These are phyloP conservation scores for Streptopelia turtur DNA, from an alignment of 2,797 vertebrate genomes.

Conservation along the genomic window DNA sequence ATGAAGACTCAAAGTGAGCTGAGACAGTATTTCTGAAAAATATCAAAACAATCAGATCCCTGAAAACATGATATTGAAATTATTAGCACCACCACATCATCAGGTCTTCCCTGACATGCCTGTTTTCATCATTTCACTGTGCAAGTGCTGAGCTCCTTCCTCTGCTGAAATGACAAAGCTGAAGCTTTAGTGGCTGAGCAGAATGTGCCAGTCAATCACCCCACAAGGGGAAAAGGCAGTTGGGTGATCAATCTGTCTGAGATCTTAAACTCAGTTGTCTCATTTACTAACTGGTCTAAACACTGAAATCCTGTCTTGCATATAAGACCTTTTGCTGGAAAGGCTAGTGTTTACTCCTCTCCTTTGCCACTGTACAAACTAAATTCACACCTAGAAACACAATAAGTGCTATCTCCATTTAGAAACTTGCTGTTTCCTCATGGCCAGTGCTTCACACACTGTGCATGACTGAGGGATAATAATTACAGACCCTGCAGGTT, in stretches of 20 bases:
- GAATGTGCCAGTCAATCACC: not conserved
- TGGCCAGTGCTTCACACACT: not conserved
- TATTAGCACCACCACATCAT: not conserved
- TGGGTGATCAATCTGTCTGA: rapidly evolving
- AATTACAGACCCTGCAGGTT: not conserved
- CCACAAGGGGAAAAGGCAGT: not conserved
- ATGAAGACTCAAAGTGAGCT: not conserved
- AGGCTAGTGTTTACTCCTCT: not conserved
- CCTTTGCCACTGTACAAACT: not conserved
- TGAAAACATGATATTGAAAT: not conserved
- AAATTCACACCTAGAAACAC: not conserved
- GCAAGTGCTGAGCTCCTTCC: not conserved
- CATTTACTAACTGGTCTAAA: not conserved
- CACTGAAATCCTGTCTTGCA: not conserved
- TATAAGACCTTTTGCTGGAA: not conserved
- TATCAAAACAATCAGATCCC: not conserved
- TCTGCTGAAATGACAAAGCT: not conserved
- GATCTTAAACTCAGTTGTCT: not conserved
- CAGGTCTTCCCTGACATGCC: not conserved
- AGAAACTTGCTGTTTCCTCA: not conserved
- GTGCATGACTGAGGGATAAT: not conserved
- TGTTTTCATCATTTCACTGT: not conserved
- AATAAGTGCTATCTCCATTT: not conserved
- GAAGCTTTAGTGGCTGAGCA: not conserved
- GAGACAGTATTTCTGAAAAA: not conserved